phyloP scores from a whole-genome alignment of 2,888 invertebrate species.

The Neria commutata region DNA sequence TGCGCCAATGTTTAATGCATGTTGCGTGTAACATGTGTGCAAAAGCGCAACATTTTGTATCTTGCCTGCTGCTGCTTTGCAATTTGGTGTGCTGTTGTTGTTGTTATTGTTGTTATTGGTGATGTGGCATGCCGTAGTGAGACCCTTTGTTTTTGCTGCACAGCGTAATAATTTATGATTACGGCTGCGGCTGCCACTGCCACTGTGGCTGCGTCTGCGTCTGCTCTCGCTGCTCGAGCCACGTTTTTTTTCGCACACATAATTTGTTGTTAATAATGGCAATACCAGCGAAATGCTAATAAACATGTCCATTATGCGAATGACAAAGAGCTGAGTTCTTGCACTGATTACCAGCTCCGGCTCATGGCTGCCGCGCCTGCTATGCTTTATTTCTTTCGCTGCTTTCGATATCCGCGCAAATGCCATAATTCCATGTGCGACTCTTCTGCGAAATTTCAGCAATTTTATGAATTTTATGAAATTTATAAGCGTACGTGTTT shows the following conservation, averaged over 20 bases:
- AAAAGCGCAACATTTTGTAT: no score
- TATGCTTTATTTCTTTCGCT: no score
- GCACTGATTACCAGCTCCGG: no score
- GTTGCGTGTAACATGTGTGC: no score
- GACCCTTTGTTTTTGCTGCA: background rate
- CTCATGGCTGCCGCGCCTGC: no score
- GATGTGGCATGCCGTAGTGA: background rate
- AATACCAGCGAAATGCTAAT: background rate
- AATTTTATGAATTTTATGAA: no score
- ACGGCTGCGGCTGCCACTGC: background rate
- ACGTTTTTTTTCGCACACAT: background rate
- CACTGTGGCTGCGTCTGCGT: background rate
- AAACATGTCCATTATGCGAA: background rate
- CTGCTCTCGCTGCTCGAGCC: background rate
- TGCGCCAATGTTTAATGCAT: no score
- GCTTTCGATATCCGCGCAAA: no score
- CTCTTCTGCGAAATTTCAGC: no score
- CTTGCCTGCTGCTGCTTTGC: background rate
- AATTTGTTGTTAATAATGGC: background rate
- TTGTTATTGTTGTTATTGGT: no score
- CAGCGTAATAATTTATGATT: background rate
- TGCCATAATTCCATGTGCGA: no score
- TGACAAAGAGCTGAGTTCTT: background rate
- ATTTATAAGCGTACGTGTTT: conserved; percentile 57
- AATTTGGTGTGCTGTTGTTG: background rate